Conservation (phyloP, 2,797 vertebrate species). For the Eremophila alpestris region DNA sequence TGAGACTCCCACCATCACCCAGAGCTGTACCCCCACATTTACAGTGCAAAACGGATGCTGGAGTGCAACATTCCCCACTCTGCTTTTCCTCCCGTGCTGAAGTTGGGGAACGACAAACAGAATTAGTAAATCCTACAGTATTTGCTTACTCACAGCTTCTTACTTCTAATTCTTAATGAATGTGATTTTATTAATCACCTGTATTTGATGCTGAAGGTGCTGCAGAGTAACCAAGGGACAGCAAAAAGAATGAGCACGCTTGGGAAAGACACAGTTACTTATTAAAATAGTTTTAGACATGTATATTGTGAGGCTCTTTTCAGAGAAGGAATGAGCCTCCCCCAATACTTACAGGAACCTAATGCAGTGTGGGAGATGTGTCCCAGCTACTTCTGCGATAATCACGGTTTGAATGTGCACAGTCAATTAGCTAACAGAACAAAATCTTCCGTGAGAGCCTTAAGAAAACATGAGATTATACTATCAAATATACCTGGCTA, state of each 20-base stretch:
- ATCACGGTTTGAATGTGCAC: neutral
- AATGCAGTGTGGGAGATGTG: neutral
- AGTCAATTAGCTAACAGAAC: neutral
- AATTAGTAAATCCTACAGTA: neutral
- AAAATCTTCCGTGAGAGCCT: neutral
- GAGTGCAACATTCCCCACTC: neutral
- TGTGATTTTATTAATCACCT: neutral
- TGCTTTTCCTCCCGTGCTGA: neutral
- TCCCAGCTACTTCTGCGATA: neutral
- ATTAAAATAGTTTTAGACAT: neutral
- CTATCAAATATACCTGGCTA: conserved; percentile 3
- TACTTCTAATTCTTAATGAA: neutral
- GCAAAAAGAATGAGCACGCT: neutral
- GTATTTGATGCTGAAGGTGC: neutral
- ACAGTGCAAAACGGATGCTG: neutral
- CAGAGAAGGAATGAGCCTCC: neutral
- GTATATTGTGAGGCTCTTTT: neutral
- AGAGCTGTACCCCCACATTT: fast-evolving
- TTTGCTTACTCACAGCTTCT: neutral
- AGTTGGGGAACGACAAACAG: neutral
- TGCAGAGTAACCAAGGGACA: neutral
- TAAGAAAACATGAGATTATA: conserved; percentile 10
- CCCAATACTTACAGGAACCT: neutral
- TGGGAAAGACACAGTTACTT: neutral
- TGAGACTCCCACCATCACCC: neutral